Evolutionary conservation across 2,113 vertebrate species (phyloP).

Genomic region (Nibea albiflora): DNA sequence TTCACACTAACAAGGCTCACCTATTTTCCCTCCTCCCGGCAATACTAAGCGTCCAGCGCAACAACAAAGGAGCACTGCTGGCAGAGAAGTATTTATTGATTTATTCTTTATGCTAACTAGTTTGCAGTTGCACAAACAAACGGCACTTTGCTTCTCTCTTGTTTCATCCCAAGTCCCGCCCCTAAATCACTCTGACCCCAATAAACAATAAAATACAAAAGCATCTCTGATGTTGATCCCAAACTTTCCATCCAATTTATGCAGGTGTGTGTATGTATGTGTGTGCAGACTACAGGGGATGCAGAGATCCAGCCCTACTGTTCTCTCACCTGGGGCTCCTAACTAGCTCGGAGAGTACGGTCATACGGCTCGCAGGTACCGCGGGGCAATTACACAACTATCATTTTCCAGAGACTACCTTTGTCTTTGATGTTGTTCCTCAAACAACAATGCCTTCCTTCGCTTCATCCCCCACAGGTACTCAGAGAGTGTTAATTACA

Average conservation of each 20-base stretch:
- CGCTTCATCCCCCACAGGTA: conserved; percentile 64
- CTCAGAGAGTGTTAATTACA: conserved; percentile 78
- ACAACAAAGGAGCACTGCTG: conserved; percentile 64
- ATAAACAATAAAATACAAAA: conserved; percentile 78
- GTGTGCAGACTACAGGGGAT: conserved; percentile 56
- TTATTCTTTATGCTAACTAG: conserved; percentile 64
- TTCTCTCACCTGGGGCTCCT: conserved; percentile 77
- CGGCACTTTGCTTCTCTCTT: conserved; percentile 66
- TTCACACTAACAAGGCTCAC: conserved; percentile 46
- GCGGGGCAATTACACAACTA: conserved; percentile 78
- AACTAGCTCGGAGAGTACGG: conserved; percentile 78
- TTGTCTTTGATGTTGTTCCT: conserved; percentile 81
- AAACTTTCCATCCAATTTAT: conserved; percentile 66
- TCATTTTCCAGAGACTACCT: conserved; percentile 80
- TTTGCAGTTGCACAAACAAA: conserved; percentile 70
- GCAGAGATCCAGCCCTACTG: conserved; percentile 51
- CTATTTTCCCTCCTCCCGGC: conserved; percentile 28
- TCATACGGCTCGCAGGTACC: conserved; percentile 71
- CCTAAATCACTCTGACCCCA: conserved; percentile 69
- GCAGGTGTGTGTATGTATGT: conserved; percentile 60
- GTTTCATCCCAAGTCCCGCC: conserved; percentile 74
- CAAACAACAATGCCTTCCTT: conserved; percentile 77
- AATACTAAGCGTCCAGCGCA: conserved; percentile 24
- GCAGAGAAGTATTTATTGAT: conserved; percentile 67
- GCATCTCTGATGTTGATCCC: conserved; percentile 71